These are phyloP conservation scores for Nasonia oneida DNA, from an alignment of 2,888 invertebrate species.

Conservation along the genomic window DNA sequence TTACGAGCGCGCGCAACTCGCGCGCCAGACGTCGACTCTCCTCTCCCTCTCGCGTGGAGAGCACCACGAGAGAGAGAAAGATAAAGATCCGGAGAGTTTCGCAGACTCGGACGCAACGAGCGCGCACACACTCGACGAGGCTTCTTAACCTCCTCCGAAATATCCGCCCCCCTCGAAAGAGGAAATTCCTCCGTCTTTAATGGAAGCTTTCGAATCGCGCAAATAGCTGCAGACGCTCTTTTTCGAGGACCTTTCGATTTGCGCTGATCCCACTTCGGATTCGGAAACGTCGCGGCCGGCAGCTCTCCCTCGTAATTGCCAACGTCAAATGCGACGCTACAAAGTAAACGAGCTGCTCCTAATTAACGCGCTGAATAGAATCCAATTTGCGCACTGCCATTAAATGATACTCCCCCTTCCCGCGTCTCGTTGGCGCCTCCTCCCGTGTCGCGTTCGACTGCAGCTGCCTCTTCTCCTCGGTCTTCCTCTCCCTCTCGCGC, in stretches of 20 bases:
- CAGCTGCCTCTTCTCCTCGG: neutral
- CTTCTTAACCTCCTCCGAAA: slow-evolving; percentile 53
- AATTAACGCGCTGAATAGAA: slow-evolving; percentile 63
- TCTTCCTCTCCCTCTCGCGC: neutral
- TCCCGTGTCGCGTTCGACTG: neutral
- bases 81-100: slow-evolving; percentile 56
- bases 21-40: slow-evolving; percentile 72
- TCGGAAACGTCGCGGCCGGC: slow-evolving; percentile 5
- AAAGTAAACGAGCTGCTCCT: slow-evolving; percentile 58
- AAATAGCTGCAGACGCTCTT: slow-evolving; percentile 55
- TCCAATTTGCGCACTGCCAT: slow-evolving; percentile 63
- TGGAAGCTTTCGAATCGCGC: slow-evolving; percentile 61
- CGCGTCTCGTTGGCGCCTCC: slow-evolving; percentile 17
- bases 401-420: slow-evolving; percentile 58
- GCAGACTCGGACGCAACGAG: slow-evolving; percentile 41
- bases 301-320: slow-evolving; percentile 32
- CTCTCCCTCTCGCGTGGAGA: neutral
- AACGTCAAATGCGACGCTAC: slow-evolving; percentile 54
- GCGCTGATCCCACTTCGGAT: neutral
- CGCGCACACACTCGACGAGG: slow-evolving; percentile 22
- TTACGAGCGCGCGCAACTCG: slow-evolving; percentile 78
- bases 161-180: slow-evolving; percentile 45
- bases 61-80: slow-evolving; percentile 15
- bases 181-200: slow-evolving; percentile 51
- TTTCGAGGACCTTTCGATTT: slow-evolving; percentile 38